Percentiles rank a stretch among this genome's conserved stretches.
phyloP scores from a whole-genome alignment of 2,113 vertebrate genomes.

The Sander vitreus region DNA sequence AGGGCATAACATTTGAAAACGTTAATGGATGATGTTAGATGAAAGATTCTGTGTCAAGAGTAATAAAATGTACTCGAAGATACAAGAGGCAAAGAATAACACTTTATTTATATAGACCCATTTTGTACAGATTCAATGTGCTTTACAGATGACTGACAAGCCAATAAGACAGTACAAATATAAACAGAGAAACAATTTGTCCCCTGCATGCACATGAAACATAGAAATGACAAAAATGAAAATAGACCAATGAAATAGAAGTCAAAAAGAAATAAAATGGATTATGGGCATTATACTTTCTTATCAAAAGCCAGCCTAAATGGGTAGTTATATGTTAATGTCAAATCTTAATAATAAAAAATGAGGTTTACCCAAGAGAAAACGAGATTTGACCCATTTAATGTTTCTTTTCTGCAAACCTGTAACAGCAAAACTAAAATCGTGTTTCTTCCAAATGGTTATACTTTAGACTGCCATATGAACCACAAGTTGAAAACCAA shows the following conservation, averaged over 20 bases:
- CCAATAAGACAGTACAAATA: too few species aligned
- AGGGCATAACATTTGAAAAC: neutral
- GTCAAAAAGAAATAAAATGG: too few species aligned
- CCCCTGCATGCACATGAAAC: too few species aligned
- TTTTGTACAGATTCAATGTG: neutral
- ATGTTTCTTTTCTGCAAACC: neutral
- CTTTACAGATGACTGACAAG: too few species aligned
- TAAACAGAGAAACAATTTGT: too few species aligned
- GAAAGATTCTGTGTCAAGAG: neutral
- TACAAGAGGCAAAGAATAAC: neutral
- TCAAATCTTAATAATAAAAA: neutral
- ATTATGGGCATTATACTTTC: too few species aligned
- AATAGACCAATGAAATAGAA: too few species aligned
- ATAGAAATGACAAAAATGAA: too few species aligned
- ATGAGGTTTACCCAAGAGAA: neutral
- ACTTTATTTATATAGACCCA: neutral
- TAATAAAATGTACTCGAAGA: neutral
- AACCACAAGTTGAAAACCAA: conserved; percentile 15
- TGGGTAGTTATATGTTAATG: neutral
- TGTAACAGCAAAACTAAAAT: neutral
- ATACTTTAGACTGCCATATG: neutral
- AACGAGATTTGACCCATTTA: neutral
- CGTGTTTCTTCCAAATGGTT: neutral
- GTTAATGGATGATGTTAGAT: neutral
- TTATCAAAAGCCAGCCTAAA: neutral